Base-by-base conservation (phyloP, 30 jellyfish, hydroid and myxozoan genomes). In the Aurelia aurita region DNA sequence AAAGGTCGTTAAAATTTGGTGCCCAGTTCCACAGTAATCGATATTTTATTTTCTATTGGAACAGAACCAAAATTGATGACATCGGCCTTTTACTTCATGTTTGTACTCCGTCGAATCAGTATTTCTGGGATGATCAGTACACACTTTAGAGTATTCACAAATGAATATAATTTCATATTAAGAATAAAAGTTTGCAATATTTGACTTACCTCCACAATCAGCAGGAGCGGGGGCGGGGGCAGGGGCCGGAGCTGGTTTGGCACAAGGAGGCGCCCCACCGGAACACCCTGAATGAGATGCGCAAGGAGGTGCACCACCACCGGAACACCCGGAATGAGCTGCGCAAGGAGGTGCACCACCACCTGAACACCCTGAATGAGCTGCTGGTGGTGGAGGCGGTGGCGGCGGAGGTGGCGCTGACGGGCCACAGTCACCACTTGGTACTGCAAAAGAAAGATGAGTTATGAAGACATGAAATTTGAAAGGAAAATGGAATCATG, bases 401-500 rank as follows among this genome's bases (percentile, higher is more conserved):
- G 91, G 85, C 5, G 91, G 91, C 8, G 91, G 71, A 2, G 91
- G 85, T 67, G 91, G 69, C 47, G 69, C 84, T 20, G 91, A 31
- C n/a, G 91, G 78, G 26, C 77, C 91, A 57, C 91, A 81, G 39
- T 81, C 91, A 6, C 91, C 85, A 67, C 67, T 64, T 32, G 91
- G 91, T 10, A 81, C 91, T 81, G 78, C 5, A 68, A 68, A 21
- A 32, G 51, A 39, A 39, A 9, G 51, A 39, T 25, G 53, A 55
- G 57, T 20, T 43, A 35, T n/a, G n/a, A 49, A 45, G 69, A 71
- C 39, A 39, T 39, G 51, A 7, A 39, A 39, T 5, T 15, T 39
- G 9, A 39, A 39, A 5, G 1, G 51, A 7, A 39, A 39, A 39
- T 39, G 0, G 51, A 39, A 39, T 9, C 7, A 9, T 8, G 51